Conservation (phyloP, 2,888 invertebrate genomes). For the Zonitis immaculata region DNA sequence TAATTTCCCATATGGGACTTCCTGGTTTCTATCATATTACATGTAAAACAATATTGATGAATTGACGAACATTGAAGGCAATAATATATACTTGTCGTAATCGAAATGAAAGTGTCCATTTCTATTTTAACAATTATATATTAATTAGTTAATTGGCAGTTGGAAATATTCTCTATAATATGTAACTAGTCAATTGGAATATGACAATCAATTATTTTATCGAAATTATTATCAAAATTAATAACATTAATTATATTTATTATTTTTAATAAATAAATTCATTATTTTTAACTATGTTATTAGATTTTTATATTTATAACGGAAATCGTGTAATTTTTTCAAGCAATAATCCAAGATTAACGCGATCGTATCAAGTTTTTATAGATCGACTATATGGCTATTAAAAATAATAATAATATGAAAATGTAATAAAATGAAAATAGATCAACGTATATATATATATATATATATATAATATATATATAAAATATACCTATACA, state of each 20-base stretch:
- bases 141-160: constrained; percentile 17
- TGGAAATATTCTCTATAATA: constrained; percentile 1
- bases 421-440: not conserved
- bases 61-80: not conserved
- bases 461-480: no score
- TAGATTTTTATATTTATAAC: constrained; percentile 3
- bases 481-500: no score
- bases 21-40: constrained; percentile 14
- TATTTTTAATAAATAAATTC: no score
- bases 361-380: constrained; percentile 12
- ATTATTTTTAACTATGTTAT: constrained; percentile 4
- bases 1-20: constrained; percentile 4
- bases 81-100: constrained; percentile 7
- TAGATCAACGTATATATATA: not conserved
- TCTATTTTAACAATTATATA: constrained; percentile 5
- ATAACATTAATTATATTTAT: no score
- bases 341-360: constrained; percentile 3
- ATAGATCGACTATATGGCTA: not conserved
- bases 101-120: constrained; percentile 20
- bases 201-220: constrained; percentile 5
- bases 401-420: not conserved
- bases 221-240: no score
- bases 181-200: constrained; percentile 2
- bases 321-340: constrained; percentile 1
- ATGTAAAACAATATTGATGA: constrained; percentile 5